Evolutionary conservation across 2,113 vertebrate genomes (phyloP), one percentile per base, ranked within the genome.

Genomic region (Coryphaenoides rupestris): DNA sequence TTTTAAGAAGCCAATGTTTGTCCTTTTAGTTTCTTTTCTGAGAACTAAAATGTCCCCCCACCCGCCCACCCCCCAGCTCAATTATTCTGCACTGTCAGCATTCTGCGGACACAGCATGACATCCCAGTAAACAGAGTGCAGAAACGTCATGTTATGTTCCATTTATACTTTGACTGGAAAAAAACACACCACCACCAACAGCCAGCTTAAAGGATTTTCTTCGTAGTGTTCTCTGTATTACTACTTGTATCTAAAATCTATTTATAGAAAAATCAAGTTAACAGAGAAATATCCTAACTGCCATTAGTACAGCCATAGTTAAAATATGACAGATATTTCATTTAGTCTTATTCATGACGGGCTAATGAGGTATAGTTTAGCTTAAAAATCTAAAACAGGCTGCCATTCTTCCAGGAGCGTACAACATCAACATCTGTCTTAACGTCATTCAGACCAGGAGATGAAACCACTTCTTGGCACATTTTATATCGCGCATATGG

Each of bases 31-130:
- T 45, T 80, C 64, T 77, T 19, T 68, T 81, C 65, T 78, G 58
- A 80, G n/a, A 68, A 73, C 58, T n/a, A n/a, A n/a, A n/a, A n/a
- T n/a, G n/a, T n/a, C n/a, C n/a, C n/a, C n/a, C n/a, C n/a, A n/a
- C n/a, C 6, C 9, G 9, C 33, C 58, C 50, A 3, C 21, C 33
- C 19, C 49, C 9, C 26, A 79, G 58, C 60, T 67, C 69, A 77
- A 85, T 87, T 80, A 86, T 69, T 63, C 77, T 69, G 74, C 74
- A 77, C 54, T 65, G 64, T 88, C 81, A 79, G 80, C 72, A 0
- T 75, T 78, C 68, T 68, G 45, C 6, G 72, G 61, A 52, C 5
- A 24, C 23, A 49, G 57, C 23, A 71, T 24, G 57, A 66, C 65
- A 58, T 56, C 50, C 58, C 19, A 54, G 60, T 47, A 22, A 56